Evolutionary conservation across 2,797 vertebrate species (phyloP).

Genomic region (Sebastes oblongus): DNA sequence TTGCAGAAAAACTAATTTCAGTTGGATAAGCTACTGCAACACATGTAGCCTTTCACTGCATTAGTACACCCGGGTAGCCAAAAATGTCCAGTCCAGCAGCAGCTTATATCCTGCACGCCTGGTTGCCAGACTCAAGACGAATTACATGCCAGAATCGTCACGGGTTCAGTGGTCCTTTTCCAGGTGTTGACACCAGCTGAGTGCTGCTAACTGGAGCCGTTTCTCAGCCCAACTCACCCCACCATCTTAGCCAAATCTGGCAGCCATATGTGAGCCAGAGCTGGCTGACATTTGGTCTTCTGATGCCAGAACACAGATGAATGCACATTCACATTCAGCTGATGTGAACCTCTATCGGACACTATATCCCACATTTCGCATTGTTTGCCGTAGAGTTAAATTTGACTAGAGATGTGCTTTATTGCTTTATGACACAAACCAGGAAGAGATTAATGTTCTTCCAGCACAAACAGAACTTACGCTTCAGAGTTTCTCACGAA

Average conservation of each 20-base stretch:
- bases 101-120: background rate
- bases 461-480: constrained; percentile 18
- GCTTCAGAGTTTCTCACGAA: constrained; percentile 8
- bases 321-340: constrained; percentile 3
- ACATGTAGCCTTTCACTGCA: background rate
- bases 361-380: background rate
- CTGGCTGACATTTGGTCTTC: constrained; percentile 11
- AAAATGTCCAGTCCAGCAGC: background rate
- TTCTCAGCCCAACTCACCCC: constrained; percentile 14
- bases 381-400: constrained; percentile 1
- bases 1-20: background rate
- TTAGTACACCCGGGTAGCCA: background rate
- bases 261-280: background rate
- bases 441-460: constrained; percentile 30
- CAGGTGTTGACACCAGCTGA: constrained; percentile 45
- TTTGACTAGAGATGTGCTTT: background rate
- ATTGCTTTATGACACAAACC: constrained; percentile 37
- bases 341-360: background rate
- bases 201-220: constrained; percentile 8
- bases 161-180: constrained; percentile 29
- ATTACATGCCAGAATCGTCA: constrained; percentile 5
- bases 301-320: constrained; percentile 30
- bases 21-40: background rate
- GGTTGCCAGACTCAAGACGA: constrained; percentile 9
- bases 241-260: constrained; percentile 28